Conservation (phyloP, 2,797 vertebrate species). For the Erithacus rubecula region DNA sequence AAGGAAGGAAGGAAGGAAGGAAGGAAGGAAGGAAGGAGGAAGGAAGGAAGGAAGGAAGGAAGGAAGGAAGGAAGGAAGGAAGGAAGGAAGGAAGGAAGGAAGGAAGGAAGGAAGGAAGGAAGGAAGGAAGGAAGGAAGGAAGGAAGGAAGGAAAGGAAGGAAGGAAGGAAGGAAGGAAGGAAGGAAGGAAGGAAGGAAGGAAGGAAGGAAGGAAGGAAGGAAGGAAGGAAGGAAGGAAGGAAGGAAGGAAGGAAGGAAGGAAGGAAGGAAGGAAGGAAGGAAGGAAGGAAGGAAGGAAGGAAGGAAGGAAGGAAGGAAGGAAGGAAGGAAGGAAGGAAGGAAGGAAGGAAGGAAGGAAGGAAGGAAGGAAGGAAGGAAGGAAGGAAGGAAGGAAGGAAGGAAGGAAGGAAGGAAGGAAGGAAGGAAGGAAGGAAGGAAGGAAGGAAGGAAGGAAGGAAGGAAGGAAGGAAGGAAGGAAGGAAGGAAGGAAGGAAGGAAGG, state of each 20-base stretch:
- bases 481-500: not conserved
- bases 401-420: not conserved
- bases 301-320: not conserved
- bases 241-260: not conserved
- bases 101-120: not conserved
- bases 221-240: not conserved
- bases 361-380: not conserved
- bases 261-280: not conserved
- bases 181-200: too few species aligned
- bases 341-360: not conserved
- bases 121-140: not conserved
- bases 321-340: not conserved
- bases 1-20: too few species aligned
- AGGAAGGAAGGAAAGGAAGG: not conserved
- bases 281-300: too few species aligned
- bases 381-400: too few species aligned
- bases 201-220: not conserved
- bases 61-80: too few species aligned
- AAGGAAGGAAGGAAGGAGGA: too few species aligned
- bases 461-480: not conserved
- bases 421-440: not conserved
- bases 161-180: not conserved
- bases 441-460: too few species aligned
- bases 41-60: too few species aligned
- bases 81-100: too few species aligned